Conservation (phyloP, 1,140 invertebrate genomes). For the Nymphalis io region DNA sequence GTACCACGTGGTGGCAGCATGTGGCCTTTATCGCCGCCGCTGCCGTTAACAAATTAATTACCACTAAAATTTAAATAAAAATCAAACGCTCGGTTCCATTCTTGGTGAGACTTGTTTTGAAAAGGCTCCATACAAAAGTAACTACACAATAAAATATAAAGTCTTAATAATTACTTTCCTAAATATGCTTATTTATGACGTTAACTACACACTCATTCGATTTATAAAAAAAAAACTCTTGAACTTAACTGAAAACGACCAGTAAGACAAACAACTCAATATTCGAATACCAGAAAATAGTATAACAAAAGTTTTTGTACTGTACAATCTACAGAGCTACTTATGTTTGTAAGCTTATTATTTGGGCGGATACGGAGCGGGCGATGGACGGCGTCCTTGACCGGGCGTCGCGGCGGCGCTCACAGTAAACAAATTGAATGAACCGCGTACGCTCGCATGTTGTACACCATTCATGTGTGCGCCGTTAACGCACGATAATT, state of each 20-base stretch:
- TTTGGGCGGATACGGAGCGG: slow-evolving; percentile 47
- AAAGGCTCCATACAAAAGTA: background rate
- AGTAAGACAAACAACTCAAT: background rate
- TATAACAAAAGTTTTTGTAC: background rate
- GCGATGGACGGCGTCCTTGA: slow-evolving; percentile 71
- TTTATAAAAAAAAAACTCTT: background rate
- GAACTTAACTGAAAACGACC: background rate
- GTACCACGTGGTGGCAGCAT: slow-evolving; percentile 63
- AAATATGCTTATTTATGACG: too few species aligned
- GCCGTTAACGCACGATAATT: slow-evolving; percentile 74
- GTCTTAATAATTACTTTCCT: background rate
- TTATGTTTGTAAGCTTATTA: slow-evolving; percentile 38
- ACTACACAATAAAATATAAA: background rate
- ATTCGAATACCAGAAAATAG: background rate
- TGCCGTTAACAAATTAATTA: slow-evolving; percentile 40
- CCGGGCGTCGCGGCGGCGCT: slow-evolving; percentile 57
- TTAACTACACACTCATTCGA: too few species aligned
- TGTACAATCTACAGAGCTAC: slow-evolving; percentile 35
- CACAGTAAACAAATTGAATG: slow-evolving; percentile 78
- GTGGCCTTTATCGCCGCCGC: slow-evolving; percentile 36
- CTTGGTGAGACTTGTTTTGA: background rate
- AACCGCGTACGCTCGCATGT: slow-evolving; percentile 71
- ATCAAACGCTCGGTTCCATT: slow-evolving; percentile 4
- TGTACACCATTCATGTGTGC: slow-evolving; percentile 74
- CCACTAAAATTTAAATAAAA: slow-evolving; percentile 35